Conservation (phyloP, 2,888 invertebrate species). For the Ischnura elegans region DNA sequence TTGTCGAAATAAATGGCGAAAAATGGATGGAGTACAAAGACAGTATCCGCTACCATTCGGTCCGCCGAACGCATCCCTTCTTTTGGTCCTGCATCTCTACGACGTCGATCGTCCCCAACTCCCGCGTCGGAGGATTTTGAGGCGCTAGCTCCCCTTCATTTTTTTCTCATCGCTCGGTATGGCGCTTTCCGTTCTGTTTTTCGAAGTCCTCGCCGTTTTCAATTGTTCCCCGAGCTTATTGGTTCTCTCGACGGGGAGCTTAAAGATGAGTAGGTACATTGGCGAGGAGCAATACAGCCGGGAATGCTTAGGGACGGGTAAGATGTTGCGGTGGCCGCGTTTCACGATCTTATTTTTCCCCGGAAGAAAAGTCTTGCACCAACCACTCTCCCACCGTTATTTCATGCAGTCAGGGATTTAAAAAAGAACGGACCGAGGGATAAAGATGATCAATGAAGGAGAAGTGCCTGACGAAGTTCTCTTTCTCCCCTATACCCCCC, state of each 20-base stretch:
- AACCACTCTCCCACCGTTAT: background rate
- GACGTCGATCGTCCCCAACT: background rate
- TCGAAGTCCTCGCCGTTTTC: slow-evolving; percentile 3
- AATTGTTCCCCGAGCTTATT: slow-evolving; percentile 29
- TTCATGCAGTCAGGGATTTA: background rate
- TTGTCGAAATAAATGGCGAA: background rate
- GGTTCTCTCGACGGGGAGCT: slow-evolving; percentile 11
- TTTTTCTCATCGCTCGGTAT: background rate
- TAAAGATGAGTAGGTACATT: background rate
- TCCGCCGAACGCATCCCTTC: background rate
- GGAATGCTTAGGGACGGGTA: background rate
- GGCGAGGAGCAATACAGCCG: background rate
- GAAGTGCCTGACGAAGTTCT: background rate
- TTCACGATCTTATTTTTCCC: background rate
- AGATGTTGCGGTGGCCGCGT: background rate
- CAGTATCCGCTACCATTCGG: background rate
- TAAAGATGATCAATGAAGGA: background rate
- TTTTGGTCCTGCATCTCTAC: background rate
- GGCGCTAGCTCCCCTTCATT: too few species aligned
- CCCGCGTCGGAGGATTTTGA: background rate
- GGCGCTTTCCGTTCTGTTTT: background rate
- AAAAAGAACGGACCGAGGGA: background rate
- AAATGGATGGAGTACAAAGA: background rate
- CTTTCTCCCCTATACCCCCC: background rate
- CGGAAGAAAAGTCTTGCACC: background rate